Conservation (phyloP, 2,888 invertebrate genomes). For the Arge pagana region DNA sequence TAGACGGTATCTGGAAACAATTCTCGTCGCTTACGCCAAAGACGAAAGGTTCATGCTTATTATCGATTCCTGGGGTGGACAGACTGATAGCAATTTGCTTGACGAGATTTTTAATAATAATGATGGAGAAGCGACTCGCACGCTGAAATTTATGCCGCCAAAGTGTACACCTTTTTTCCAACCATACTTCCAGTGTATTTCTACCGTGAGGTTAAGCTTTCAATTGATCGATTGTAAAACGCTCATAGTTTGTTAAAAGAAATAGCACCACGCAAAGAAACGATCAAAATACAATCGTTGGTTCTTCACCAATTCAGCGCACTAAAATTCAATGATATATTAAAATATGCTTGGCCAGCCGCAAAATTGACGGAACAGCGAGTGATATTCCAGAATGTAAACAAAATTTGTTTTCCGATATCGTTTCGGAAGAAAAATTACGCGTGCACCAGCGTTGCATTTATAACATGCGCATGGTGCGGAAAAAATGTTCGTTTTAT, state of each 20-base stretch:
- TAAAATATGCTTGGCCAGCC: conserved; percentile 32
- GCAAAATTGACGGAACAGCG: conserved; percentile 23
- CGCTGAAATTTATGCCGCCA: conserved; percentile 32
- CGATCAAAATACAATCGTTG: conserved; percentile 34
- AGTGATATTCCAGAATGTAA: conserved; percentile 28
- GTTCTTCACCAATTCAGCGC: conserved; percentile 31
- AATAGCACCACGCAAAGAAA: conserved; percentile 29
- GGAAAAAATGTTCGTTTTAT: conserved; percentile 19
- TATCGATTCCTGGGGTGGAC: conserved; percentile 32
- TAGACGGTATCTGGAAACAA: conserved; percentile 24
- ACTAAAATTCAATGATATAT: conserved; percentile 28
- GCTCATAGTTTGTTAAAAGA: conserved; percentile 26
- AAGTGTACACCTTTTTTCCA: conserved; percentile 26
- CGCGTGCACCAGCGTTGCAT: conserved; percentile 17
- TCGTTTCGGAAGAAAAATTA: conserved; percentile 20
- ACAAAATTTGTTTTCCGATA: conserved; percentile 28
- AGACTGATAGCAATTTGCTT: conserved; percentile 24
- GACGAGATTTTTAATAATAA: conserved; percentile 25
- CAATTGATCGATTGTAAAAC: conserved; percentile 28
- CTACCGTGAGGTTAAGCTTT: conserved; percentile 28
- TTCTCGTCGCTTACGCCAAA: conserved; percentile 27
- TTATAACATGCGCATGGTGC: conserved; percentile 27
- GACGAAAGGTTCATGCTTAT: conserved; percentile 28
- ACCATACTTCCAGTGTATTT: conserved; percentile 26
- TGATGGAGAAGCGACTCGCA: conserved; percentile 15